A percentile compares a stretch with the other conserved stretches of the same genome.
These are phyloP conservation scores for Acleris emargana DNA, from an alignment of 2,888 invertebrate genomes.

Conservation along the genomic window DNA sequence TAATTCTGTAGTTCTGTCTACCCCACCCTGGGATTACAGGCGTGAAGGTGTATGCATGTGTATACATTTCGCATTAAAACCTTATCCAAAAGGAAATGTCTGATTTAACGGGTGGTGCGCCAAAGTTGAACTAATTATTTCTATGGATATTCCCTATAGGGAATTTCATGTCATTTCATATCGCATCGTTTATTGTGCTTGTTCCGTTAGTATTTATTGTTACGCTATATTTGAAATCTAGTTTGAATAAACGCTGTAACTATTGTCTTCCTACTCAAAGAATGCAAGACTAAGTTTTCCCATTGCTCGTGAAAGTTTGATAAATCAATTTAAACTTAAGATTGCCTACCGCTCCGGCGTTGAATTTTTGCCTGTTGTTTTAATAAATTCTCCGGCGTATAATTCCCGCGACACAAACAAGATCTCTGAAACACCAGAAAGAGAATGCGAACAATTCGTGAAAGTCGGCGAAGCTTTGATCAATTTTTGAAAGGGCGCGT, in stretches of 20 bases:
- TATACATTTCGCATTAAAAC: too few relatives aligned
- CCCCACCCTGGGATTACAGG: too few relatives aligned
- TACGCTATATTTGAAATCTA: not conserved
- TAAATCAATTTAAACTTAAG: conserved; percentile 37
- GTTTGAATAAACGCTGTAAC: not conserved
- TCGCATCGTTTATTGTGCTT: too few relatives aligned
- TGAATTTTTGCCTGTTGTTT: conserved; percentile 31
- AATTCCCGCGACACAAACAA: conserved; percentile 27
- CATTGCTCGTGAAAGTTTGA: conserved; percentile 28
- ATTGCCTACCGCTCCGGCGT: conserved; percentile 33
- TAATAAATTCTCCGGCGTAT: conserved; percentile 29
- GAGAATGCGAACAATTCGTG: conserved; percentile 20
- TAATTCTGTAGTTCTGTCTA: too few relatives aligned
- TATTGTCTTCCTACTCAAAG: conserved; percentile 16
- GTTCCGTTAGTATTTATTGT: too few relatives aligned
- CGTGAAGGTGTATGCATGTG: too few relatives aligned
- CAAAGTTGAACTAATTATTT: too few relatives aligned
- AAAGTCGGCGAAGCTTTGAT: conserved; percentile 19
- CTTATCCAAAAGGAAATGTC: too few relatives aligned
- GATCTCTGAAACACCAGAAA: conserved; percentile 12
- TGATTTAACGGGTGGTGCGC: too few relatives aligned
- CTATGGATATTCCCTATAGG: too few relatives aligned
- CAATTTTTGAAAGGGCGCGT: conserved; percentile 12
- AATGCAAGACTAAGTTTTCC: conserved; percentile 28
- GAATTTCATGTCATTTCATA: too few relatives aligned